Conservation (phyloP, 1,140 invertebrate genomes). For the Drosophila pectinifera region DNA sequence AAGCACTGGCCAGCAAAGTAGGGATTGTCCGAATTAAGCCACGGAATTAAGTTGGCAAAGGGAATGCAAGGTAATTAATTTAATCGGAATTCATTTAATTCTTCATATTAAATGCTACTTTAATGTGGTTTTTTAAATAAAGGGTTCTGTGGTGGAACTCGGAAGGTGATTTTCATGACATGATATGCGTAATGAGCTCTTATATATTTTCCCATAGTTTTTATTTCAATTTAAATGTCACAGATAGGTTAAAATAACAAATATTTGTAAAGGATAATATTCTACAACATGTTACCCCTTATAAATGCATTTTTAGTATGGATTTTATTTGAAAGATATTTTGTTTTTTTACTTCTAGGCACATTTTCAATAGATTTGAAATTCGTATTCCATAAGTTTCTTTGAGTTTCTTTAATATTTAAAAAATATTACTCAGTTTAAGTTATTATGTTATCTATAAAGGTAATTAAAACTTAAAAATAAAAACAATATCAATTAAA, state of each 20-base stretch:
- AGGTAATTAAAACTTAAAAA: too few relatives aligned
- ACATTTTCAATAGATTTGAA: not conserved
- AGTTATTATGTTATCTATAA: not conserved
- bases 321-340: too few relatives aligned
- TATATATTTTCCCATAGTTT: not conserved
- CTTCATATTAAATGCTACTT: not conserved
- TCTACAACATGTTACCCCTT: not conserved
- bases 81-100: conserved; percentile 6
- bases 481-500: not conserved
- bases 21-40: conserved; percentile 14
- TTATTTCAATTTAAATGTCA: not conserved
- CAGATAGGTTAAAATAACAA: not conserved
- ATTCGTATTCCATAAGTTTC: not conserved
- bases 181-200: not conserved
- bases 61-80: conserved; percentile 13
- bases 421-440: not conserved
- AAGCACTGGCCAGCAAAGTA: conserved; percentile 31
- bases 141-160: not conserved
- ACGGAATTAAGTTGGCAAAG: not conserved
- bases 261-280: not conserved
- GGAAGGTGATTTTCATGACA: not conserved
- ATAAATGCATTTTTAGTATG: not conserved
- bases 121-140: conserved; percentile 1
- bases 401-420: not conserved
- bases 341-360: not conserved